A percentile compares a stretch with the other conserved stretches of the same genome.
Conservation (phyloP, 92 coral and sea anemone genomes). For the Porites cylindrica region DNA sequence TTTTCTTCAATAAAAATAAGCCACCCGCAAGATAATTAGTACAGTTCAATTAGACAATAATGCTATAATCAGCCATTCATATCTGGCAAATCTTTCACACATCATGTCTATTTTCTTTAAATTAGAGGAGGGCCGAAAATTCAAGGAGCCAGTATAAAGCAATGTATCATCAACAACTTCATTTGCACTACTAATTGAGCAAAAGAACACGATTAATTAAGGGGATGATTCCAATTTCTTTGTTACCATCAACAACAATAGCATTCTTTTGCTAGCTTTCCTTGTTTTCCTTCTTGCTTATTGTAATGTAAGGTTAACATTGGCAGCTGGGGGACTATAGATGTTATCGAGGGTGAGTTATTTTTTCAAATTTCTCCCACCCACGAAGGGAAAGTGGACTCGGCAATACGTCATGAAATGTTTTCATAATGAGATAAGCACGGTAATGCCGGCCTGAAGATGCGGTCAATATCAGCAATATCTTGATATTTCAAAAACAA, state of each 20-base stretch:
- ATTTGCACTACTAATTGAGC: slow-evolving; percentile 2
- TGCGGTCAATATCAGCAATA: not conserved
- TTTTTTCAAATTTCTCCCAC: slow-evolving; percentile 10
- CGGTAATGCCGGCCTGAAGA: not conserved
- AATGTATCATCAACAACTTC: slow-evolving; percentile 21
- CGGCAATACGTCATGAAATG: not conserved
- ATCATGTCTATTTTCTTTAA: slow-evolving; percentile 28
- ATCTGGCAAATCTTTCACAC: slow-evolving; percentile 13
- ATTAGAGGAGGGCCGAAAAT: not conserved
- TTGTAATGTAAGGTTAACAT: not conserved
- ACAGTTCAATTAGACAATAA: slow-evolving; percentile 18
- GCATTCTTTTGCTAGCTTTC: not conserved
- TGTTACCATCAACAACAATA: not conserved
- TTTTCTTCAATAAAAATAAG: slow-evolving; percentile 20
- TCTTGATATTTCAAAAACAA: not conserved
- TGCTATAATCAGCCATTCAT: slow-evolving; percentile 3
- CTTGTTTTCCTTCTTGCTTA: not conserved
- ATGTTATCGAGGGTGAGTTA: not conserved
- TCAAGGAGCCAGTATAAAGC: not conserved
- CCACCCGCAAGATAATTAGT: slow-evolving; percentile 1
- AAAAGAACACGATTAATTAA: not conserved
- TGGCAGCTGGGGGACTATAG: slow-evolving; percentile 1
- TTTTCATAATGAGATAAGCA: not conserved
- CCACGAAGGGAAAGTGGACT: slow-evolving; percentile 13
- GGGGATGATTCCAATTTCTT: not conserved